Base-by-base conservation (phyloP, 2,797 vertebrate genomes). In the Chromobotia macracanthus region DNA sequence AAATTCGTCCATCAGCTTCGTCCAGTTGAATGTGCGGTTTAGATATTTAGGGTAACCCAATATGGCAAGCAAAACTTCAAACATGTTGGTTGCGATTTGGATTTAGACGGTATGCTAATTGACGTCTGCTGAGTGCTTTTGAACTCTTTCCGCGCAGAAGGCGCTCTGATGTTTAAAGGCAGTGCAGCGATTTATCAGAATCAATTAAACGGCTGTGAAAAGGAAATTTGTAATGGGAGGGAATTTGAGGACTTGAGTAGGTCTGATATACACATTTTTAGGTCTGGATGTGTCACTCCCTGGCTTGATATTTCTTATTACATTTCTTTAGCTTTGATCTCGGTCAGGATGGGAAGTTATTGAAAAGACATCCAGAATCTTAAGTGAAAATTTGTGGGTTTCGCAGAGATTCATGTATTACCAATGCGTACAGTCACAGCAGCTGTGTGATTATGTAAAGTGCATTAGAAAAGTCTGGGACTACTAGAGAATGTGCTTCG, bases 261-360 rank as follows among this genome's bases (percentile, higher is more conserved):
- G 25, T 13, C 11, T 66, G 50, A n/a, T 75, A 25, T 44, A 9
- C 8, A 5, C 28, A 53, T 53, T 53, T 53, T 65, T 53, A 41
- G 38, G 63, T 75, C 6, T 67, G 16, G 74, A 66, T 67, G 74
- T 66, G 50, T 75, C 48, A n/a, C 23, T 66, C 16, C n/a, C 44
- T 44, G 35, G 31, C 16, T 56, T 64, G 25, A 74, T 21, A 12
- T 63, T 13, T 15, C 18, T 46, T 35, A 13, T 69, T 51, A 12
- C 9, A 46, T 60, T 74, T 68, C 44, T 68, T 41, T 23, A 41
- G 74, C 35, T 75, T 75, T 75, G 72, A 80, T 80, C 23, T 75
- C 50, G 4, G 38, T 23, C 10, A 63, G 31, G 2, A 58, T 25
- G 25, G 35, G 68, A 50, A 64, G 67, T 31, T 58, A 12, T 11